phyloP scores from a whole-genome alignment of 2,113 vertebrate species.

The Tringa solitaria region DNA sequence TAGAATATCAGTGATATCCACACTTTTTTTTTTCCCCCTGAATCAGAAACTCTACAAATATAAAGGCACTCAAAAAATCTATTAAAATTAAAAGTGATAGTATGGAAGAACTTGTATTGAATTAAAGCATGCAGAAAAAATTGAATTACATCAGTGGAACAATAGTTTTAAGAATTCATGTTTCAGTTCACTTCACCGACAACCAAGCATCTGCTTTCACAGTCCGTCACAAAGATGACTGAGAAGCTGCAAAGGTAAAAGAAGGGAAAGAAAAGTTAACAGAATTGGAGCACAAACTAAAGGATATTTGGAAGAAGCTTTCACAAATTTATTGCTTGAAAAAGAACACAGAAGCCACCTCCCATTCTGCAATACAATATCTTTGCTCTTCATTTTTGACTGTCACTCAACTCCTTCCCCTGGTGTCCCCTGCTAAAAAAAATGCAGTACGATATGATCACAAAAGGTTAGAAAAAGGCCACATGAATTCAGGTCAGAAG shows the following conservation, averaged over 20 bases:
- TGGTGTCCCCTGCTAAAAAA: neutral
- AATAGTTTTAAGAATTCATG: neutral
- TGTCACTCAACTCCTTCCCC: neutral
- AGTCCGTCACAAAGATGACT: neutral
- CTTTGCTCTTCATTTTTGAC: neutral
- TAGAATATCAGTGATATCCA: neutral
- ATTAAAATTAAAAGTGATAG: neutral
- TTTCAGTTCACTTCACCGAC: neutral
- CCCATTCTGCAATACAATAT: neutral
- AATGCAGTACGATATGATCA: neutral
- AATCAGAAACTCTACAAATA: neutral
- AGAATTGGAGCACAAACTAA: neutral
- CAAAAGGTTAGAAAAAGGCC: neutral
- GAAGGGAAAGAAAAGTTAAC: neutral
- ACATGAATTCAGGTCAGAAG: neutral
- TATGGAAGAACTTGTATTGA: neutral
- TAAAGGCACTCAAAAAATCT: neutral
- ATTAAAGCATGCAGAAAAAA: neutral
- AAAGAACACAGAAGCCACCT: neutral
- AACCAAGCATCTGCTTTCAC: neutral
- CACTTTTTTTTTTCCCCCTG: accelerated
- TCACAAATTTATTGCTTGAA: neutral
- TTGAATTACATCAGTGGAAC: neutral
- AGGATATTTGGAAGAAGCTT: neutral
- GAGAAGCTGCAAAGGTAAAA: neutral